Evolutionary conservation across 2,113 vertebrate genomes (phyloP).

Genomic region (Dinomys branickii): DNA sequence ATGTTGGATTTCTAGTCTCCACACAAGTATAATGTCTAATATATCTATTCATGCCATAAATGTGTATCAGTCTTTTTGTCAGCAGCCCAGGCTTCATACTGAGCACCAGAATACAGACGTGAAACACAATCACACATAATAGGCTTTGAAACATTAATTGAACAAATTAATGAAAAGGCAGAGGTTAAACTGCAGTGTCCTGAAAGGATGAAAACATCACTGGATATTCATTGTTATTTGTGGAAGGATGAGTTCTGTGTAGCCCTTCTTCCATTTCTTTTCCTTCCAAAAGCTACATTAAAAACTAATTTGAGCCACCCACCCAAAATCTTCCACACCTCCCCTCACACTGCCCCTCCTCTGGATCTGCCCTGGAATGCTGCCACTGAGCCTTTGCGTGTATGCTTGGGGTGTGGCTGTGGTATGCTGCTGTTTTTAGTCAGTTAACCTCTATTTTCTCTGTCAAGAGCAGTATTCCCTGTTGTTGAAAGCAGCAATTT

Average conservation of each 20-base stretch:
- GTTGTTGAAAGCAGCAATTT: conserved; percentile 68
- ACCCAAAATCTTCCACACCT: background rate
- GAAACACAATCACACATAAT: background rate
- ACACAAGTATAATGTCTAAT: background rate
- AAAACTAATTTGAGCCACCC: background rate
- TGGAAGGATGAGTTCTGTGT: background rate
- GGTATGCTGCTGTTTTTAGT: background rate
- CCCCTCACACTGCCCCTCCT: rapidly evolving
- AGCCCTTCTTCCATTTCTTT: background rate
- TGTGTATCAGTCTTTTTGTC: too few relatives aligned
- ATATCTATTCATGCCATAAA: background rate
- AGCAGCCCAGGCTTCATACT: background rate
- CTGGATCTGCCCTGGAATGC: background rate
- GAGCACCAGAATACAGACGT: background rate
- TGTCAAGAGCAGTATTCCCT: conserved; percentile 13
- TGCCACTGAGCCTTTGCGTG: background rate
- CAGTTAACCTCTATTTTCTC: conserved; percentile 64
- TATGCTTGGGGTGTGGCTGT: background rate
- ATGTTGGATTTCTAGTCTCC: background rate
- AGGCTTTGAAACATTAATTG: background rate
- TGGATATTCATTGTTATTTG: background rate
- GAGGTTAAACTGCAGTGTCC: background rate
- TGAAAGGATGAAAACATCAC: background rate
- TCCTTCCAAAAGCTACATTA: background rate
- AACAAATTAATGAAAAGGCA: background rate